Conservation (phyloP, 2,888 invertebrate genomes). For the Chesias legatella region DNA sequence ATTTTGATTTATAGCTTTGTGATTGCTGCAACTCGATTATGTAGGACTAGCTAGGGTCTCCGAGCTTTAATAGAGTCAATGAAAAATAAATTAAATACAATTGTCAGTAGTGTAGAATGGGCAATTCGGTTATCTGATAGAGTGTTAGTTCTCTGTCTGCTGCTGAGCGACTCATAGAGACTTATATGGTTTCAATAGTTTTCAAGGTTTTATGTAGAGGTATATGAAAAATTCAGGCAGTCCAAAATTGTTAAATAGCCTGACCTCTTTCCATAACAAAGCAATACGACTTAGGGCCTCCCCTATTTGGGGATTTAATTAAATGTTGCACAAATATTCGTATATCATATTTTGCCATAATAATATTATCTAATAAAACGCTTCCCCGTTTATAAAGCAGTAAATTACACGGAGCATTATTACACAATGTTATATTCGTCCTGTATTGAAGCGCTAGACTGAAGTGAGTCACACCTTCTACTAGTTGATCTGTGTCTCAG, state of each 20-base stretch:
- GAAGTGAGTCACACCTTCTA: slow-evolving; percentile 22
- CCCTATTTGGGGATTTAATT: too few relatives aligned
- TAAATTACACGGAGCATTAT: slow-evolving; percentile 18
- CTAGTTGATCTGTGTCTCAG: slow-evolving; percentile 12
- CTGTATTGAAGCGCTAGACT: slow-evolving; percentile 24
- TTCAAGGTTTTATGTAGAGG: too few relatives aligned
- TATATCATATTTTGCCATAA: slow-evolving; percentile 12
- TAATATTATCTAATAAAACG: slow-evolving; percentile 11
- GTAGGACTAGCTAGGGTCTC: slow-evolving; percentile 47
- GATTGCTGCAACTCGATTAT: slow-evolving; percentile 77
- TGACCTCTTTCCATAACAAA: too few relatives aligned
- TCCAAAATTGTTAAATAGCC: too few relatives aligned
- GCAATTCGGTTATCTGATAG: slow-evolving; percentile 36
- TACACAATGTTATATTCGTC: slow-evolving; percentile 26
- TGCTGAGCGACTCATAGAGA: too few relatives aligned
- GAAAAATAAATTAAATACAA: slow-evolving; percentile 67
- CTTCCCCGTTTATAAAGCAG: slow-evolving; percentile 7
- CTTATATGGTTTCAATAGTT: too few relatives aligned
- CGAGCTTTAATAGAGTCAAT: slow-evolving; percentile 70
- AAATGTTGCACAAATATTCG: too few relatives aligned
- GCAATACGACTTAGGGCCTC: too few relatives aligned
- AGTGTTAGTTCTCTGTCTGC: too few relatives aligned
- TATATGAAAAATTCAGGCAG: too few relatives aligned
- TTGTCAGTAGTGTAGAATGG: slow-evolving; percentile 43
- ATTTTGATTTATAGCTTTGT: slow-evolving; percentile 78